A percentile compares a stretch with the other conserved stretches of the same genome.
Conservation (phyloP, 2,888 invertebrate genomes). For the Asteroscopus sphinx region DNA sequence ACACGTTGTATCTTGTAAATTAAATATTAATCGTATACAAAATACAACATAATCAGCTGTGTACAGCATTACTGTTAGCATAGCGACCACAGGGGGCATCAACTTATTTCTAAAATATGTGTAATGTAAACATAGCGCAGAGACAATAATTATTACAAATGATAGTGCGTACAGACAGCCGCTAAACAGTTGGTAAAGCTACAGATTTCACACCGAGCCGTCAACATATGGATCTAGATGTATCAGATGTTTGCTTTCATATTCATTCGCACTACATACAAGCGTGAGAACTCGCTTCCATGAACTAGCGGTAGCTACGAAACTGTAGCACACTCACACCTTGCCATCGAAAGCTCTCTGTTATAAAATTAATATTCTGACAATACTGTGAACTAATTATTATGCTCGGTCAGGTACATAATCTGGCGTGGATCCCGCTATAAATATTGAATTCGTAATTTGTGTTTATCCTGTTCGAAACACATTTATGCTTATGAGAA, state of each 20-base stretch:
- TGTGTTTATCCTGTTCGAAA: constrained; percentile 57
- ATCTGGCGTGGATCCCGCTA: constrained; percentile 61
- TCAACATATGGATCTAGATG: constrained; percentile 90
- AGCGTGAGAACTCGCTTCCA: constrained; percentile 85
- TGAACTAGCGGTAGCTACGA: constrained; percentile 81
- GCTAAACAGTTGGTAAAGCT: constrained; percentile 90
- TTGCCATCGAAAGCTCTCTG: constrained; percentile 72
- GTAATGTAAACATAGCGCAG: constrained; percentile 85
- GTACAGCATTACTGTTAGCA: constrained; percentile 63
- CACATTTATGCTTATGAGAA: constrained; percentile 48
- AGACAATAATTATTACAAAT: constrained; percentile 90
- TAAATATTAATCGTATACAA: too few relatives aligned
- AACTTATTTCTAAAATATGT: constrained; percentile 76
- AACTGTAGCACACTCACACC: constrained; percentile 83
- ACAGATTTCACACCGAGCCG: constrained; percentile 89
- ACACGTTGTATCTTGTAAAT: too few relatives aligned
- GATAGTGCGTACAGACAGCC: constrained; percentile 85
- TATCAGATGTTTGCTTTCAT: constrained; percentile 87
- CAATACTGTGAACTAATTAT: constrained; percentile 81
- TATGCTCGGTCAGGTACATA: constrained; percentile 68
- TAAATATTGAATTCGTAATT: constrained; percentile 63
- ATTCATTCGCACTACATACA: constrained; percentile 87
- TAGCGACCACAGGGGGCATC: constrained; percentile 68
- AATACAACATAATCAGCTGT: constrained; percentile 33
- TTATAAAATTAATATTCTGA: constrained; percentile 75